Evolutionary conservation across 2,888 invertebrate genomes (phyloP), one percentile per base, ranked within the genome.

Genomic region (Drosophila emarginata): DNA sequence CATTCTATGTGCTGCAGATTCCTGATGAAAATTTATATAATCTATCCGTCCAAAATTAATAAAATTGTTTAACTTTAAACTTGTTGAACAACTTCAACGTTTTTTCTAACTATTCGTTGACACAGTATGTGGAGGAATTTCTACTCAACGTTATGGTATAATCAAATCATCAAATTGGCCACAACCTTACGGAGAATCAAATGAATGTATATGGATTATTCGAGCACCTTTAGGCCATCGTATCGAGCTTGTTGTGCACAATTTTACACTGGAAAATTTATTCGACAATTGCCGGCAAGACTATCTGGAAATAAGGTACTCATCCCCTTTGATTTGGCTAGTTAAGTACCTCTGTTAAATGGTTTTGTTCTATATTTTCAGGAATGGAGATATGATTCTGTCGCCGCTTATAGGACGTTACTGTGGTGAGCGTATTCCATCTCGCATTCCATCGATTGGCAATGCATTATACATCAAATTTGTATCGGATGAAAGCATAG

Each of bases 161-260:
- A 93, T 98, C 21, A 94, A 93, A 79, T 95, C 96, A 7, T 98
- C 98, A 0, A 94, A 95, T 63, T 98, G 95, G 93, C 98, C 98
- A 0, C 86, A 92, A 0, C 75, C 88, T 0, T 98, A 98, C 90
- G 94, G 95, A 2, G 88, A 92, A 0, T 93, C 94, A 74, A 93
- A 93, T 64, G 94, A 95, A 63, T 99, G 98, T 89, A 92, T 92
- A 21, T 99, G 98, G 98, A 92, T 93, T 0, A 95, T 98, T 61
- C 93, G 93, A 28, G 97, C 94, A 0, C 94, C 95, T 0, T 91
- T 93, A 32, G 96, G 96, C 0, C 95, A 95, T 78, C 96, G 96
- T 92, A 95, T 98, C 23, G 92, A 93, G 83, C 92, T 98, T 0
- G 94, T 95, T 28, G 92, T 96, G 32, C 93, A 93, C 0, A 91